Percentiles rank a stretch among this genome's conserved stretches.
Conservation (phyloP, 2,888 invertebrate species). For the Scelioninae gen. 2 region DNA sequence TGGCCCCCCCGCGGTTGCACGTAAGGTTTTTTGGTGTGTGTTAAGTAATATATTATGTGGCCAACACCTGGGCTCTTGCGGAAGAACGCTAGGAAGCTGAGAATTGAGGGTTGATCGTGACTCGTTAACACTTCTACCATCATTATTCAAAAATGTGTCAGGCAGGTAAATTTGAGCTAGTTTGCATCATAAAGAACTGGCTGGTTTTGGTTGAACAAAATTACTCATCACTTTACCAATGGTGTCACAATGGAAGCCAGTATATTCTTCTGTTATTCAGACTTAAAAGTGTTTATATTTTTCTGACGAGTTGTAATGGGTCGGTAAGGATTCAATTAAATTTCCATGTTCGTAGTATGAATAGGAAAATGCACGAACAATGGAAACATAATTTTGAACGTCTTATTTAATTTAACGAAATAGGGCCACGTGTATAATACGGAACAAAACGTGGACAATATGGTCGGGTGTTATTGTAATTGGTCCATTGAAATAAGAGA, state of each 20-base stretch:
- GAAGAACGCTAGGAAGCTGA: slow-evolving; percentile 63
- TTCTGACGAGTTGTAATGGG: not conserved
- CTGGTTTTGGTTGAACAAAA: slow-evolving; percentile 13
- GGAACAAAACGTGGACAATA: too few species aligned
- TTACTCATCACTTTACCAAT: slow-evolving; percentile 10
- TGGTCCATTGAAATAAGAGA: too few species aligned
- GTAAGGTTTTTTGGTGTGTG: slow-evolving; percentile 64
- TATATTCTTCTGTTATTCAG: too few species aligned
- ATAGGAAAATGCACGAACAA: too few species aligned
- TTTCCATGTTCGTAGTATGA: too few species aligned
- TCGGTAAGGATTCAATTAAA: too few species aligned
- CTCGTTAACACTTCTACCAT: slow-evolving; percentile 61
- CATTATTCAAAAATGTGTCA: slow-evolving; percentile 49
- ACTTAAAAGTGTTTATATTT: too few species aligned
- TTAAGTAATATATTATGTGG: slow-evolving; percentile 73
- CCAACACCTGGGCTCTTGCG: slow-evolving; percentile 69
- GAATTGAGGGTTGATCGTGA: slow-evolving; percentile 60
- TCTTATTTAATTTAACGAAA: too few species aligned
- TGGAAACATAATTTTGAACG: too few species aligned
- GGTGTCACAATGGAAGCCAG: not conserved
- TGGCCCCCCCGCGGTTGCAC: slow-evolving; percentile 57
- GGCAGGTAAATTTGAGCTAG: slow-evolving; percentile 19
- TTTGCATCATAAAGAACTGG: slow-evolving; percentile 29
- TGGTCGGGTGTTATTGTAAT: too few species aligned
- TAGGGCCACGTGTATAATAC: too few species aligned